These are phyloP conservation scores for Agrotis clavis DNA, from an alignment of 2,888 invertebrate species.

Conservation along the genomic window DNA sequence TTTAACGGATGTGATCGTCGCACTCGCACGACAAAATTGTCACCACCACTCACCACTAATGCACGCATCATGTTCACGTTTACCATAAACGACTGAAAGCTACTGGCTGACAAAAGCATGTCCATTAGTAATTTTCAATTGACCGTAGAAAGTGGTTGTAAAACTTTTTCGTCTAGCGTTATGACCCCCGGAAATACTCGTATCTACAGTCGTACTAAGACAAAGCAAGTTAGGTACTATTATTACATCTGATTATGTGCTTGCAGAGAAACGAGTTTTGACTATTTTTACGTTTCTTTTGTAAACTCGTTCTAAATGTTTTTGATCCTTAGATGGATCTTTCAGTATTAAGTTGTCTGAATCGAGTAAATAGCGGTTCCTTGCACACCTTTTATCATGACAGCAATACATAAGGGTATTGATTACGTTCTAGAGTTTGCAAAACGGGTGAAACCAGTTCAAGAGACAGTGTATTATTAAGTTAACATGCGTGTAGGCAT, in stretches of 20 bases:
- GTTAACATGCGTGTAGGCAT: conserved; percentile 15
- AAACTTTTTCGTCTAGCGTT: conserved; percentile 61
- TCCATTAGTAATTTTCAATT: conserved; percentile 65
- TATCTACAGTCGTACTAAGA: conserved; percentile 31
- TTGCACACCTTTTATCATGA: conserved; percentile 25
- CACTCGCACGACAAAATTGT: conserved; percentile 64
- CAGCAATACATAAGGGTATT: conserved; percentile 32
- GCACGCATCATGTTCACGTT: conserved; percentile 70
- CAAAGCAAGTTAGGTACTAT: conserved; percentile 33
- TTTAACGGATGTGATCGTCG: conserved; percentile 66
- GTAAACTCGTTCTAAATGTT: conserved; percentile 10
- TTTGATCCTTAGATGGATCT: neutral
- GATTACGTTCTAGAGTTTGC: conserved; percentile 42
- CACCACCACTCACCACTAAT: conserved; percentile 67
- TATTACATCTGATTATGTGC: conserved; percentile 37
- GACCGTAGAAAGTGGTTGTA: conserved; percentile 65
- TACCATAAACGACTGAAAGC: conserved; percentile 65
- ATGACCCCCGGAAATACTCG: conserved; percentile 62
- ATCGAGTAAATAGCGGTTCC: conserved; percentile 22
- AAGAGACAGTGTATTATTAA: conserved; percentile 31
- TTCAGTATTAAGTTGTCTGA: neutral
- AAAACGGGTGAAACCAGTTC: conserved; percentile 48
- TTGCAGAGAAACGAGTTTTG: conserved; percentile 37
- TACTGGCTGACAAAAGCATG: conserved; percentile 72
- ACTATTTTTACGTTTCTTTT: conserved; percentile 32